Evolutionary conservation across 2,797 vertebrate species (phyloP).

Genomic region (Danio tinwini): DNA sequence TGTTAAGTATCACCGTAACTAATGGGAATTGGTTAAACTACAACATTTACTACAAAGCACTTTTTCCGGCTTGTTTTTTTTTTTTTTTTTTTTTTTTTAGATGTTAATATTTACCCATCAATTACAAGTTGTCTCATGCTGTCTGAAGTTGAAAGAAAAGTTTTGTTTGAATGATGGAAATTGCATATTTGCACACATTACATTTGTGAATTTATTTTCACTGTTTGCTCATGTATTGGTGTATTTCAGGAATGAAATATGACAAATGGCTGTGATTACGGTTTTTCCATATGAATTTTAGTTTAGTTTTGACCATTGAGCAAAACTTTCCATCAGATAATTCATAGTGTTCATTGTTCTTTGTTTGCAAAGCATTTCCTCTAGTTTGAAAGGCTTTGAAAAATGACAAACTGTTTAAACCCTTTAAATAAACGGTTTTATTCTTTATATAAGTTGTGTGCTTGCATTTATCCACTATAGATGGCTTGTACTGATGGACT

Average conservation of each 20-base stretch:
- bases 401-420: neutral
- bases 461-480: neutral
- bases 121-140: neutral
- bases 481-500: neutral
- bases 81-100: too few relatives aligned
- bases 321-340: neutral
- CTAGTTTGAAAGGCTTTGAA: neutral
- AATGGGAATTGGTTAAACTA: neutral
- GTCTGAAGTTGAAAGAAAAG: neutral
- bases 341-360: neutral
- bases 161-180: neutral
- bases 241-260: neutral
- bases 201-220: neutral
- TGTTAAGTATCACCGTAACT: too few relatives aligned
- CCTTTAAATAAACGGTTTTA: neutral
- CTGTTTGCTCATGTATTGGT: neutral
- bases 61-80: neutral
- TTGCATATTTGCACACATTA: slow-evolving; percentile 20
- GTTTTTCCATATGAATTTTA: neutral
- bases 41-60: neutral
- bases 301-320: neutral
- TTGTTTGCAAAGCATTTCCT: neutral
- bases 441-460: neutral
- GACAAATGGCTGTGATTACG: neutral
- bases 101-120: neutral